phyloP scores from a whole-genome alignment of 2,888 invertebrate genomes.

The Metellina segmentata region DNA sequence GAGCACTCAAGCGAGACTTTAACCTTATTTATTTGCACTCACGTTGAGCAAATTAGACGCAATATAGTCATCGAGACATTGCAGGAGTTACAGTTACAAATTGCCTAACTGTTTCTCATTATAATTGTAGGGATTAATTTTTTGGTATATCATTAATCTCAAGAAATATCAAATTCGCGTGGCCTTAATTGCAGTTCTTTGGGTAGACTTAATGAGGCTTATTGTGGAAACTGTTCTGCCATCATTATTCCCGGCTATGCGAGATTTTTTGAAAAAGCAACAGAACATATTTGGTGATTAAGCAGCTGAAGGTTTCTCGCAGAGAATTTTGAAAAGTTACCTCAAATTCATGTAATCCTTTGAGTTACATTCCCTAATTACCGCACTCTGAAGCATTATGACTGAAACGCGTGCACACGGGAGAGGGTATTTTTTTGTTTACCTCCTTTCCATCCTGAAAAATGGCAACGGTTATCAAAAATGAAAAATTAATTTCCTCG shows the following conservation, averaged over 20 bases:
- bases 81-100: background rate
- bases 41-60: background rate
- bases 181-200: conserved; percentile 49
- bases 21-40: background rate
- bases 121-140: conserved; percentile 7
- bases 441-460: background rate
- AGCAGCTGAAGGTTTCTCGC: conserved; percentile 38
- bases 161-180: conserved; percentile 23
- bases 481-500: conserved; percentile 12
- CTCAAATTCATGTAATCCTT: conserved; percentile 36
- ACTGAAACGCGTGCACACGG: conserved; percentile 1
- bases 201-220: conserved; percentile 33
- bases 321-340: conserved; percentile 54
- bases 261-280: conserved; percentile 10
- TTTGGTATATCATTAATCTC: conserved; percentile 22
- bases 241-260: conserved; percentile 29
- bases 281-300: conserved; percentile 49
- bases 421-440: background rate
- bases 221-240: conserved; percentile 33
- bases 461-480: conserved; percentile 37
- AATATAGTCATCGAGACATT: background rate
- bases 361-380: conserved; percentile 45
- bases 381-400: conserved; percentile 19
- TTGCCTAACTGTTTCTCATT: background rate
- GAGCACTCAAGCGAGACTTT: background rate